Evolutionary conservation across 2,888 invertebrate species (phyloP).

Genomic region (Dryococelus australis): DNA sequence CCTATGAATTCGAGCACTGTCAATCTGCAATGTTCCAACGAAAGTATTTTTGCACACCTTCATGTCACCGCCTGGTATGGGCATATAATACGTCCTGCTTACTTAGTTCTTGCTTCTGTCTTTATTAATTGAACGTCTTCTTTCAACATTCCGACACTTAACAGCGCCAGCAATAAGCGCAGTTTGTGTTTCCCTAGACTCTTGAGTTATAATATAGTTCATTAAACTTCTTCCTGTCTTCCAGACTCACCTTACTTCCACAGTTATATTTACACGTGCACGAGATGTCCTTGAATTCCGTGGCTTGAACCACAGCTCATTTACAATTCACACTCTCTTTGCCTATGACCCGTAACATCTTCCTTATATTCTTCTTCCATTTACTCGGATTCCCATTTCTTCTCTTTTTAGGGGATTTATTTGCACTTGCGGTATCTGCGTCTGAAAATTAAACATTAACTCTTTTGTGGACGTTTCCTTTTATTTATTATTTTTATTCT

Average conservation of each 20-base stretch:
- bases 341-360: background rate
- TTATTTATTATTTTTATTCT: background rate
- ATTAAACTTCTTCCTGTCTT: too few relatives aligned
- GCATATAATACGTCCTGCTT: slow-evolving; percentile 18
- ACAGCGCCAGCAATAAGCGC: too few relatives aligned
- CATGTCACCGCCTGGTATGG: background rate
- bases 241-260: too few relatives aligned
- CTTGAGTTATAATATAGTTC: too few relatives aligned
- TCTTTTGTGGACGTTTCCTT: background rate
- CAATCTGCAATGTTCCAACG: too few relatives aligned
- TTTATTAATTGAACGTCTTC: background rate
- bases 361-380: slow-evolving; percentile 16
- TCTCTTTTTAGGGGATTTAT: background rate
- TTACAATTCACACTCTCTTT: slow-evolving; percentile 17
- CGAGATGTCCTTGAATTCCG: slow-evolving; percentile 1
- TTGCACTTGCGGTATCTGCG: background rate
- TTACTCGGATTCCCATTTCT: too few relatives aligned
- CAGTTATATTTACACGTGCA: slow-evolving; percentile 17
- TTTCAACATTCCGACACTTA: slow-evolving; percentile 19
- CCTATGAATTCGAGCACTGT: slow-evolving; percentile 21
- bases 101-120: background rate
- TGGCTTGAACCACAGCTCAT: background rate
- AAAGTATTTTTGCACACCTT: too few relatives aligned
- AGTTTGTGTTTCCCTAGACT: too few relatives aligned
- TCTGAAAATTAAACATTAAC: too few relatives aligned